phyloP scores from a whole-genome alignment of 2,888 invertebrate species.

The Platerodrilus igneus region DNA sequence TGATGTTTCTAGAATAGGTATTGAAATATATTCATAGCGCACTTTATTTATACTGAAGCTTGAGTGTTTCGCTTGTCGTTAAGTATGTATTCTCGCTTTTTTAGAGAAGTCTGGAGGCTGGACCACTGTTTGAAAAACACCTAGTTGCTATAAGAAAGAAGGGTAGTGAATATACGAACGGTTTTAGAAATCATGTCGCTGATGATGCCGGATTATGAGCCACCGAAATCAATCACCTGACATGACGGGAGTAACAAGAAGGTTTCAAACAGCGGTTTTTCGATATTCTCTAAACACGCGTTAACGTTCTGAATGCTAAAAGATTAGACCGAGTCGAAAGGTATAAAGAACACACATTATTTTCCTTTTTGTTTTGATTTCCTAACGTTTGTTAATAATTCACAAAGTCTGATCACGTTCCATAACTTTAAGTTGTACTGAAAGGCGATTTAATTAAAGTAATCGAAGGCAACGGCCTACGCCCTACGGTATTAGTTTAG shows the following conservation, averaged over 20 bases:
- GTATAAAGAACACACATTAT: no score
- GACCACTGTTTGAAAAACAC: conserved; percentile 39
- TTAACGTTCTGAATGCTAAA: conserved; percentile 5
- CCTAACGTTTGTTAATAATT: no score
- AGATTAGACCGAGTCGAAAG: conserved; percentile 15
- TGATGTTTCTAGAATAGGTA: no score
- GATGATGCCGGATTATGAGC: conserved; percentile 46
- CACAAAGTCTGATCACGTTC: conserved; percentile 31
- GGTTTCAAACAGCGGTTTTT: conserved; percentile 39
- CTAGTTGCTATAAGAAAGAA: conserved; percentile 17
- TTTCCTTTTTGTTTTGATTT: no score
- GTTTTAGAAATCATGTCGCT: conserved; percentile 30
- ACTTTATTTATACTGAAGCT: no score
- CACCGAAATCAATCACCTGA: conserved; percentile 42
- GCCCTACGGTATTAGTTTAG: conserved; percentile 25
- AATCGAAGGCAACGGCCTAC: conserved; percentile 30
- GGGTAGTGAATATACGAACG: neutral
- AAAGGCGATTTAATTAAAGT: conserved; percentile 23
- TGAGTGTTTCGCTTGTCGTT: no score
- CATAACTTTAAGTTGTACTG: conserved; percentile 29
- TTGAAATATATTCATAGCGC: no score
- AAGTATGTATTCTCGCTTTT: no score
- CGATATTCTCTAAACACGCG: conserved; percentile 29
- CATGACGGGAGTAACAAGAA: conserved; percentile 24
- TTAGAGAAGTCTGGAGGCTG: conserved; percentile 46